Base-by-base conservation (phyloP, 2,888 invertebrate genomes). In the Lochmaea crataegi region DNA sequence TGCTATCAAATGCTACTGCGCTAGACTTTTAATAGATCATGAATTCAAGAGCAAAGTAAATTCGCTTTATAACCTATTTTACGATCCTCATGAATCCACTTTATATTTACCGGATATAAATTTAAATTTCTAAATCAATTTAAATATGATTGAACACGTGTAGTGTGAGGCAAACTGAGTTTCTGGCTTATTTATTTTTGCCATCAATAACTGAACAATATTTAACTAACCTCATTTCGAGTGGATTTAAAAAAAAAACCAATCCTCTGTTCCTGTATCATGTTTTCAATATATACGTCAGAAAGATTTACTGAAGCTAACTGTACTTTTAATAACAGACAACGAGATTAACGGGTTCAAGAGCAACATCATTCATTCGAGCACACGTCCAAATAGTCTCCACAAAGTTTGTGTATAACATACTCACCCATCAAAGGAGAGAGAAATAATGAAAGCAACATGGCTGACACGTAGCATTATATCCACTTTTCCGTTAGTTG, bases 51-150 rank as follows among this genome's bases (percentile, higher is more conserved):
- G 58, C 41, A 51, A 68, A 32, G 51, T 68, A 61, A 68, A 68
- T 61, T 38, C 18, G 48, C 38, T 68, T 68, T 68, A 61, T 68
- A n/a, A 61, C 68, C 51, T 61, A 61, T 68, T 68, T 68, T 68
- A 68, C 51, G 61, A 51, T 18, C 61, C 51, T 53, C 68, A 48
- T 68, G 38, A 68, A 68, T 68, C 61, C 32, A 38, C 38, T 32
- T 61, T 68, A 61, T 60, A 61, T 68, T 68, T 61, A 1, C 48
- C 56, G 18, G 26, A 53, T 48, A 51, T 61, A 68, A 60, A 60
- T 68, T 61, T 14, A 48, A 68, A 68, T 53, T 60, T 68, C 14
- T 26, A 22, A 42, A 58, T 42, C n/a, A 16, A 57, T 66, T 32
- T 7, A 7, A 32, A 32, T 32, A 32, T 32, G 32, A 32, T 38